These are phyloP conservation scores for Hyperopisus bebe DNA, from an alignment of 2,113 vertebrate genomes.

Conservation along the genomic window DNA sequence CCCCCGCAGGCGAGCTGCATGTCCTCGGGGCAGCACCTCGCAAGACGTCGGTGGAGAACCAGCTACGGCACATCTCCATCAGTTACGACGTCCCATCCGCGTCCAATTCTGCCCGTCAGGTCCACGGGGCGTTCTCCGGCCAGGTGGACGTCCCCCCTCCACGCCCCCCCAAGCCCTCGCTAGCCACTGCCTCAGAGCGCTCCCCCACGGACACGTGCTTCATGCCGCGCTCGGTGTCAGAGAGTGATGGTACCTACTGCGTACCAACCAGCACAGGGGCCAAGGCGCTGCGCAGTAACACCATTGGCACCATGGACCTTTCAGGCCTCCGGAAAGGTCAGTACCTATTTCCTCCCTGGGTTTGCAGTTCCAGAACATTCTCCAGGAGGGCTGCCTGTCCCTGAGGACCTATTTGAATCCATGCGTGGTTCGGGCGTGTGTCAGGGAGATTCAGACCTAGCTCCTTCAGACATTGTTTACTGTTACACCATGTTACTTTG, in stretches of 20 bases:
- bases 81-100: slow-evolving; percentile 93
- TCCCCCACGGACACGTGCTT: slow-evolving; percentile 79
- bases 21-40: slow-evolving; percentile 75
- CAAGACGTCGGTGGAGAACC: slow-evolving; percentile 70
- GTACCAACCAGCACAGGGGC: slow-evolving; percentile 64
- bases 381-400: not conserved
- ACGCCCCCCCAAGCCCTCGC: slow-evolving; percentile 85
- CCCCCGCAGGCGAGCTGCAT: slow-evolving; percentile 69
- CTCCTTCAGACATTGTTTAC: not conserved
- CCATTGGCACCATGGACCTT: slow-evolving; percentile 80
- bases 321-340: slow-evolving; percentile 83
- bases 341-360: slow-evolving; percentile 20
- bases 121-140: slow-evolving; percentile 71
- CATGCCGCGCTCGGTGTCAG: slow-evolving; percentile 71
- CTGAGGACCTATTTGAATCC: not conserved
- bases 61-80: slow-evolving; percentile 78
- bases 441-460: not conserved
- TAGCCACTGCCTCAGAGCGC: slow-evolving; percentile 63
- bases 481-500: not conserved
- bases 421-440: not conserved
- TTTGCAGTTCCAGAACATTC: not conserved
- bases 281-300: slow-evolving; percentile 80
- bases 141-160: slow-evolving; percentile 72
- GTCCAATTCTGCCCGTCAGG: slow-evolving; percentile 78
- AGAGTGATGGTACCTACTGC: slow-evolving; percentile 82